A percentile compares a stretch with the other conserved stretches of the same genome.
These are phyloP conservation scores for Lophius piscatorius DNA, from an alignment of 2,113 vertebrate species.

Conservation along the genomic window DNA sequence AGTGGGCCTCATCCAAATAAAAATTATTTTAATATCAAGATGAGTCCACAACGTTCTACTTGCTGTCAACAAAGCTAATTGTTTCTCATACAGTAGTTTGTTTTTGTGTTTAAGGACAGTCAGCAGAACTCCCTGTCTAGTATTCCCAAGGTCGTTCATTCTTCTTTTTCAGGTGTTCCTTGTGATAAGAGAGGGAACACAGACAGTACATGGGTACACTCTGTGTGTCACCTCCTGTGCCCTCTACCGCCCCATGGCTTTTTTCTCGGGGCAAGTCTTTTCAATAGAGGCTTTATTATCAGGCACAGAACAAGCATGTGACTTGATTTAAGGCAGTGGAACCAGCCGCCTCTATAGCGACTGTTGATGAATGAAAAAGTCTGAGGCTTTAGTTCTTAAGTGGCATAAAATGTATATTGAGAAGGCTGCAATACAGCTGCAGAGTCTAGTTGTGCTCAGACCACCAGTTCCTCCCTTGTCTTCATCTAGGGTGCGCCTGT, in stretches of 20 bases:
- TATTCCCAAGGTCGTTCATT: not conserved
- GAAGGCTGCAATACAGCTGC: not conserved
- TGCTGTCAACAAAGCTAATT: no score
- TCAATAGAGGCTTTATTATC: conserved; percentile 14
- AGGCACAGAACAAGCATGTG: conserved; percentile 21
- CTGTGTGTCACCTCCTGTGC: not conserved
- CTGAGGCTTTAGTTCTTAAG: not conserved
- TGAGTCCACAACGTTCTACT: not conserved
- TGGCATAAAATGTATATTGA: not conserved
- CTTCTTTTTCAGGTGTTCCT: not conserved
- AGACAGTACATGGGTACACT: not conserved
- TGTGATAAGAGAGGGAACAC: not conserved
- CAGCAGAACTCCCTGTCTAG: not conserved
- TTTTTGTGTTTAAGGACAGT: no score
- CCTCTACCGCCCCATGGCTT: conserved; percentile 11
- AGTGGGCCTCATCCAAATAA: no score
- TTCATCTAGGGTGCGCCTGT: conserved; percentile 2
- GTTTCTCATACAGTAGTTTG: not conserved
- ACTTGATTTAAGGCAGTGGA: conserved; percentile 33
- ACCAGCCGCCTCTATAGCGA: conserved; percentile 12
- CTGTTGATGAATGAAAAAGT: conserved; percentile 7
- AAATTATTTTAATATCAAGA: not conserved
- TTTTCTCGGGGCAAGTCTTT: not conserved
- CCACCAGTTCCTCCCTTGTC: conserved; percentile 1
- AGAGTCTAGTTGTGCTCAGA: conserved; percentile 16